Evolutionary conservation across 2,888 invertebrate genomes (phyloP), one percentile per base, ranked within the genome.

Genomic region (Rugalucina vietnamica): DNA sequence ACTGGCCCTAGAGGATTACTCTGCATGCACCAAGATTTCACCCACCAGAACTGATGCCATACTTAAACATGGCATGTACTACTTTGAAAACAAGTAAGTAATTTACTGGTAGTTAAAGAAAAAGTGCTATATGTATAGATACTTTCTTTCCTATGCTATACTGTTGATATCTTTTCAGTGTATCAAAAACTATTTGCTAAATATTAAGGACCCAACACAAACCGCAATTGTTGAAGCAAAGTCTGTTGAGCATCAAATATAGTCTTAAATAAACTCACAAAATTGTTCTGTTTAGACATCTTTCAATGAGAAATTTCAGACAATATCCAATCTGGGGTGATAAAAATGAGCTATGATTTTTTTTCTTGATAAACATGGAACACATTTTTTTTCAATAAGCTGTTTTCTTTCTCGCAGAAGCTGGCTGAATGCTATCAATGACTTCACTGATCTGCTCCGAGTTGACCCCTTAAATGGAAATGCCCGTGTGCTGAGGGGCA

Each of bases 1-100:
- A 32, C 86, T 95, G 84, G 95, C 95, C 0, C 91, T 95, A 86
- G 95, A 95, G 77, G 95, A 95, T 79, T 95, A 93, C 86, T 89
- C 93, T n/a, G 91, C 90, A 57, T 91, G 92, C 70, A 93, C 92
- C 39, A 94, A 92, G 85, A 92, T 94, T 32, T 91, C 92, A 82
- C 95, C 95, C 3, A 88, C 90, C 2, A 90, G 92, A 37, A 93
- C 93, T 12, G 94, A 94, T 86, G 94, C 94, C 54, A 92, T 95
- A 79, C 92, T 94, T 73, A 93, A 93, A 87, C 93, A 93, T 87
- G 94, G 91, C 12, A 89, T 93, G 86, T 93, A 94, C 87, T 94
- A 94, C 86, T 94, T 94, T 89, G 90, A 93, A 50, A 93, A 93
- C 76, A 89, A 90, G 94, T 94, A 88, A 90, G 92, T 86, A 37